phyloP scores from a whole-genome alignment of 2,113 vertebrate genomes.

The Syngnathus scovelli region DNA sequence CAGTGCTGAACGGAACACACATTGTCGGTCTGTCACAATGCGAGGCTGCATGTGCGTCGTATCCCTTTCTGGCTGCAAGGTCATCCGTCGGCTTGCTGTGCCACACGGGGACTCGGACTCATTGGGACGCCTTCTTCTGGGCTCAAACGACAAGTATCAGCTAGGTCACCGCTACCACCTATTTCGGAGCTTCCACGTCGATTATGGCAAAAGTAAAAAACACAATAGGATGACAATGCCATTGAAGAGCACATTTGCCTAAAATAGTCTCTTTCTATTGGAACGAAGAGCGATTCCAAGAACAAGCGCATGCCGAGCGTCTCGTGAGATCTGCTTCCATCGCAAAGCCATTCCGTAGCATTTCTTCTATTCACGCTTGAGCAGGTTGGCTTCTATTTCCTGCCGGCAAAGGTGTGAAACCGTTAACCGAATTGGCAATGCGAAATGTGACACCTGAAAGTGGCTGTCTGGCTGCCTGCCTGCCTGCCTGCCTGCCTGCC shows the following conservation, averaged over 20 bases:
- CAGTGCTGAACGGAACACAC: conserved; percentile 63
- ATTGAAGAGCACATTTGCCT: no score
- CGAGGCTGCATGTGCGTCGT: no score
- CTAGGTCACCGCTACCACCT: no score
- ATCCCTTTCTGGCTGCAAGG: not conserved
- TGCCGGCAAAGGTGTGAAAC: conserved; percentile 1
- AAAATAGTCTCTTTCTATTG: no score
- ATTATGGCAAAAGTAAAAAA: no score
- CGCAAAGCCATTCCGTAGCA: conserved; percentile 11
- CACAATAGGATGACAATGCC: no score
- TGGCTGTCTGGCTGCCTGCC: not conserved
- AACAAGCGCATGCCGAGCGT: no score
- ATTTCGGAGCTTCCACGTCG: no score
- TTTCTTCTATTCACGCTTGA: conserved; percentile 4
- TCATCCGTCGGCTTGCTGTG: not conserved
- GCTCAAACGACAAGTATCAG: not conserved
- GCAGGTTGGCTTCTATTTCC: not conserved
- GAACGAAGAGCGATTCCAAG: no score
- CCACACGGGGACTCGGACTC: not conserved
- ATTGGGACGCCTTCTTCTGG: not conserved
- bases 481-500: no score
- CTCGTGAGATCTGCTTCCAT: no score
- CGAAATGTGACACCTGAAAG: conserved; percentile 15
- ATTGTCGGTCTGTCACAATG: no score
- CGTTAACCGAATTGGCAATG: conserved; percentile 3